Base-by-base conservation (phyloP, 2,113 vertebrate species). In the Cyprinodon tularosa region DNA sequence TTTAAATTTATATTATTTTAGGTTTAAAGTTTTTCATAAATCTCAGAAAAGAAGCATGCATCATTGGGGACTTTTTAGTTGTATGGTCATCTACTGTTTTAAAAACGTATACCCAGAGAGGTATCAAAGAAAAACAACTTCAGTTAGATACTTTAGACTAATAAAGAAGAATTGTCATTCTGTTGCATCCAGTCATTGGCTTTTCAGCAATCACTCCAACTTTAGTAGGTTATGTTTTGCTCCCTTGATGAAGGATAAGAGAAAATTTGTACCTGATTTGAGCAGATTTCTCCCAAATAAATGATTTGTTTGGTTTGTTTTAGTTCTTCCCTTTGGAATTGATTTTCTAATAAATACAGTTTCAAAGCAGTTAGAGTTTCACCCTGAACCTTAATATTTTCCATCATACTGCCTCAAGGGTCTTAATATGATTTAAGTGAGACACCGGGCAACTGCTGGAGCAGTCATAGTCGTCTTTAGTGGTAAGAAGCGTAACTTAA, bases 1-100 rank as follows among this genome's bases (percentile, higher is more conserved):
- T 62, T 38, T 53, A 14, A 15, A 40, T 36, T 64, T 40, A 66
- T 15, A 77, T 81, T 82, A 81, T 66, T 83, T 84, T 71, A 77
- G 66, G 47, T 73, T 75, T 68, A 29, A 78, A 74, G 59, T 57
- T 8, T 57, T n/a, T 20, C 50, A 9, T 20, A 6, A n/a, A 17
- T 14, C 50, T 9, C 50, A 6, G 7, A 57, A 57, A 57, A 20
- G 4, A 57, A 57, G 17, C 17, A 5, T 14, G 48, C 48, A 20
- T 17, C 15, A 53, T 53, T 17, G n/a, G 2, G 8, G 8, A 57
- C 50, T 20, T 8, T 57, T 20, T 20, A 53, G 3, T 20, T 53
- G 44, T 45, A 17, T 53, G 7, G 1, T 20, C 2, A 50, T 50
- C 48, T 50, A 17, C 7, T n/a, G 17, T 57, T 4, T 7, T 11